Conservation (phyloP, 2,797 vertebrate species). For the Setipinna tenuifilis region DNA sequence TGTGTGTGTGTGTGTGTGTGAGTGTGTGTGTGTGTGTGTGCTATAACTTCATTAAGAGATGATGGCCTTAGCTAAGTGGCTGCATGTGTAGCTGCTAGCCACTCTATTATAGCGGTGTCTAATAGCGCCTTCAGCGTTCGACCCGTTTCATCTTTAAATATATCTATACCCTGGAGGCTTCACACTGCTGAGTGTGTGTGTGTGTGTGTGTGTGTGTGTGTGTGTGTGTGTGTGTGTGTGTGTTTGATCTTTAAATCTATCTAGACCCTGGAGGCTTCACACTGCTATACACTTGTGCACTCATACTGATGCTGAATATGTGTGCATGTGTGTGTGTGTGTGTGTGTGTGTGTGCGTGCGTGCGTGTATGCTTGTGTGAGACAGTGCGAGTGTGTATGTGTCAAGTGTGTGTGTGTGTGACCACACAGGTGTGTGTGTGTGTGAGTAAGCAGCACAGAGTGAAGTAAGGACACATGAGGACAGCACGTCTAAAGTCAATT, state of each 20-base stretch:
- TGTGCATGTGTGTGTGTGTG: background rate
- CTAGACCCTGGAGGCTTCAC: no score
- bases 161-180: no score
- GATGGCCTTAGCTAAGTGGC: background rate
- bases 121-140: background rate
- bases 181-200: no score
- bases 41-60: background rate
- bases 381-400: background rate
- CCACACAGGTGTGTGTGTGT: slow-evolving; percentile 36
- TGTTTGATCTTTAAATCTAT: no score
- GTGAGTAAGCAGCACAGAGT: slow-evolving; percentile 38
- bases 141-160: background rate
- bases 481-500: slow-evolving; percentile 52
- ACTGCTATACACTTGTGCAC: background rate
- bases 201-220: no score
- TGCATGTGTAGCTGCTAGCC: background rate
- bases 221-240: no score
- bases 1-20: slow-evolving; percentile 6
- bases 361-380: background rate
- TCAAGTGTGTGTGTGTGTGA: background rate
- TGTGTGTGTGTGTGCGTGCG: background rate
- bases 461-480: slow-evolving; percentile 40
- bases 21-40: background rate
- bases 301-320: background rate
- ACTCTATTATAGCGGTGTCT: slow-evolving; percentile 6